These are phyloP conservation scores for Drosophila tanythrix DNA, from an alignment of 2,888 invertebrate species.

Conservation along the genomic window DNA sequence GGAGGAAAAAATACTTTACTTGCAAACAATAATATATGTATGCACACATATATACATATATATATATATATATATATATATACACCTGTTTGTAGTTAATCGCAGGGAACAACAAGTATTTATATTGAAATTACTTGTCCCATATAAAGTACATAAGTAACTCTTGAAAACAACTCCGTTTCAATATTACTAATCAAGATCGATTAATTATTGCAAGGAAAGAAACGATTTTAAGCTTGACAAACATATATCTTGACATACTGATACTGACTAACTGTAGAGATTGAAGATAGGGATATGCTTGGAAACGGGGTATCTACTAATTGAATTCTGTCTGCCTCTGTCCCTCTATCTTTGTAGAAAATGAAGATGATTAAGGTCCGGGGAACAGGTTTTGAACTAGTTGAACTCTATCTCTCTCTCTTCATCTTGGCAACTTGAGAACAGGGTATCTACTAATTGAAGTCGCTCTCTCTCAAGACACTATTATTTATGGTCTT, in stretches of 20 bases:
- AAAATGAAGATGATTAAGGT: too few species aligned
- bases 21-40: neutral
- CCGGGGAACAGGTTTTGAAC: too few species aligned
- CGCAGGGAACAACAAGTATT: neutral
- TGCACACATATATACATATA: neutral
- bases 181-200: too few species aligned
- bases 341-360: neutral
- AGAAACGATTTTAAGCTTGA: neutral
- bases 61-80: too few species aligned
- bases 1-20: slow-evolving; percentile 24
- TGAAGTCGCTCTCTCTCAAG: neutral
- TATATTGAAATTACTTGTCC: neutral
- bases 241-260: neutral
- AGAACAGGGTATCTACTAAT: neutral
- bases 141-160: neutral
- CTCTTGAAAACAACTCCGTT: neutral
- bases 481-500: neutral
- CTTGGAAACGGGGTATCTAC: neutral
- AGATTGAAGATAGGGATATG: neutral
- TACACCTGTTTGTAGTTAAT: neutral
- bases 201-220: neutral
- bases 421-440: neutral
- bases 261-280: neutral
- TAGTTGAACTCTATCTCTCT: too few species aligned
- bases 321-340: neutral